Evolutionary conservation across 2,888 invertebrate species (phyloP).

Genomic region (Podotricha telesiphe): DNA sequence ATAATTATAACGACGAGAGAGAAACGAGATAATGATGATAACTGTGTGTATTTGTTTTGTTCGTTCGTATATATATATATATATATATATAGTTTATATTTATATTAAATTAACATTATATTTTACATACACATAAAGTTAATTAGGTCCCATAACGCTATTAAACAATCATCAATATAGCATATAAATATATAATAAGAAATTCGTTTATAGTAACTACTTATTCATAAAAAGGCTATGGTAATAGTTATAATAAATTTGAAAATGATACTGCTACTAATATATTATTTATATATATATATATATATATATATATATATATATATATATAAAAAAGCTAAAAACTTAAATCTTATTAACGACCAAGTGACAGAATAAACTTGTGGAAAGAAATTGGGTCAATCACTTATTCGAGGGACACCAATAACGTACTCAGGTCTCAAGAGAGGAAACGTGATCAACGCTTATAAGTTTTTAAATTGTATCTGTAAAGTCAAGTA

Average conservation of each 20-base stretch:
- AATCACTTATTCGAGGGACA: conserved; percentile 44
- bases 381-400: conserved; percentile 42
- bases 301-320: too few species aligned
- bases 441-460: conserved; percentile 46
- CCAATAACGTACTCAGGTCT: conserved; percentile 44
- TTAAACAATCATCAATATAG: not conserved
- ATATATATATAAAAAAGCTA: not conserved
- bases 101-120: too few species aligned
- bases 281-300: too few species aligned
- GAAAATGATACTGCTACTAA: not conserved
- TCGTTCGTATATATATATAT: too few species aligned
- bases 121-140: too few species aligned
- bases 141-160: too few species aligned
- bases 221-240: not conserved
- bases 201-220: not conserved
- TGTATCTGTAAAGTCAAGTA: conserved; percentile 28
- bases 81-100: too few species aligned
- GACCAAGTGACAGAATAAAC: conserved; percentile 44
- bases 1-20: not conserved
- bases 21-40: not conserved
- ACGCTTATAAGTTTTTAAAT: conserved; percentile 41
- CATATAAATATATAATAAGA: not conserved
- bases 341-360: conserved; percentile 25
- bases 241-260: not conserved
- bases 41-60: not conserved